A percentile compares a stretch with the other conserved stretches of the same genome.
Evolutionary conservation across 1,140 invertebrate genomes (phyloP).

Genomic region (Dreissena rostriformis): DNA sequence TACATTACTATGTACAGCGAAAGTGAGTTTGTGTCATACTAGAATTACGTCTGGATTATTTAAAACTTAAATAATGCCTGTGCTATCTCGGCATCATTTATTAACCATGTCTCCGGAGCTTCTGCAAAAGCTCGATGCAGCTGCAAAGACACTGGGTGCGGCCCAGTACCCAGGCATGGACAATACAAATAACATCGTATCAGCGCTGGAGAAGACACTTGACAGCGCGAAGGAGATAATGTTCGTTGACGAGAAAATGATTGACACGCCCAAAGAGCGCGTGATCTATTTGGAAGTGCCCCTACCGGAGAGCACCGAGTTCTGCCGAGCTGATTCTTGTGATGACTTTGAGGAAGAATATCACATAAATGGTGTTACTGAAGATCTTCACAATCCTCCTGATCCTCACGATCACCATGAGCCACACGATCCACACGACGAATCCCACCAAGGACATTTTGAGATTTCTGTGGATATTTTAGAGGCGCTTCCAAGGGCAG

Average conservation of each 20-base stretch:
- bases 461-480: constrained; percentile 43
- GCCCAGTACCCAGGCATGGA: neutral
- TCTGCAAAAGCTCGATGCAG: constrained; percentile 34
- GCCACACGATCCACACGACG: neutral
- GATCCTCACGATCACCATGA: no score
- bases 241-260: constrained; percentile 5
- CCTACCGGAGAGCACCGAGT: neutral
- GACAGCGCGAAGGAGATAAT: constrained; percentile 30
- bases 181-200: constrained; percentile 3
- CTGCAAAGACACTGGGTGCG: neutral
- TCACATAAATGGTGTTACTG: neutral
- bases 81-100: constrained; percentile 28
- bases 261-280: neutral
- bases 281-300: neutral
- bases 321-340: neutral
- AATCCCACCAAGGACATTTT: constrained; percentile 4
- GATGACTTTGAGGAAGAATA: neutral
- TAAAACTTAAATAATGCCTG: constrained; percentile 1
- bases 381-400: neutral
- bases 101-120: constrained; percentile 39
- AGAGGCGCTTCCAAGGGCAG: neutral
- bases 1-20: no score
- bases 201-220: constrained; percentile 13
- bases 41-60: no score
- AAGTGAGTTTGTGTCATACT: no score